phyloP scores from a whole-genome alignment of 2,113 vertebrate species.

The Antechinus stuartii region DNA sequence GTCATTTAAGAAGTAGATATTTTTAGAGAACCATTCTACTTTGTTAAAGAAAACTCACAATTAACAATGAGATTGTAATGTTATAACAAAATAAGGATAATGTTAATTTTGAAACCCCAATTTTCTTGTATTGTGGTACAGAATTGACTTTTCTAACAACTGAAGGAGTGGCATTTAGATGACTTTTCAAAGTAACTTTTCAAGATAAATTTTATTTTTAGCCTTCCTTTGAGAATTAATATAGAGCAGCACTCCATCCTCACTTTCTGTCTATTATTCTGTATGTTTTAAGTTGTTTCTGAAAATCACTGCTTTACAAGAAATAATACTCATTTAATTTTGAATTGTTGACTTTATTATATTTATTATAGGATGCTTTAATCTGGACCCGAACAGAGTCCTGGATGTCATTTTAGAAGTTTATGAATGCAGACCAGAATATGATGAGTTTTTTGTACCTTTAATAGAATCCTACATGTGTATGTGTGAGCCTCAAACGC shows the following conservation, averaged over 20 bases:
- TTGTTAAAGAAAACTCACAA: background rate
- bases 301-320: conserved; percentile 64
- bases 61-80: background rate
- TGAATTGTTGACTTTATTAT: conserved; percentile 69
- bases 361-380: conserved; percentile 94
- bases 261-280: background rate
- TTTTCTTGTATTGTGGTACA: background rate
- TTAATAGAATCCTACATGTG: conserved; percentile 98
- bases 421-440: conserved; percentile 96
- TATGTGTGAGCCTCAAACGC: conserved; percentile 97
- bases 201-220: background rate
- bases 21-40: background rate
- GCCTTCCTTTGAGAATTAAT: background rate
- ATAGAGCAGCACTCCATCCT: background rate
- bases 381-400: conserved; percentile 98
- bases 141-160: background rate
- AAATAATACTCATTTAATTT: conserved; percentile 63
- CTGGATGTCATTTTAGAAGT: conserved; percentile 98
- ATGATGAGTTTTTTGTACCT: conserved; percentile 97
- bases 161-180: background rate
- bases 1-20: background rate
- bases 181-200: background rate
- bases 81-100: background rate
- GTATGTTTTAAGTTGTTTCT: conserved; percentile 43
- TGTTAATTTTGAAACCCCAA: background rate